These are phyloP conservation scores for Craseonycteris thonglongyai DNA, from an alignment of 2,113 vertebrate genomes.

Conservation along the genomic window DNA sequence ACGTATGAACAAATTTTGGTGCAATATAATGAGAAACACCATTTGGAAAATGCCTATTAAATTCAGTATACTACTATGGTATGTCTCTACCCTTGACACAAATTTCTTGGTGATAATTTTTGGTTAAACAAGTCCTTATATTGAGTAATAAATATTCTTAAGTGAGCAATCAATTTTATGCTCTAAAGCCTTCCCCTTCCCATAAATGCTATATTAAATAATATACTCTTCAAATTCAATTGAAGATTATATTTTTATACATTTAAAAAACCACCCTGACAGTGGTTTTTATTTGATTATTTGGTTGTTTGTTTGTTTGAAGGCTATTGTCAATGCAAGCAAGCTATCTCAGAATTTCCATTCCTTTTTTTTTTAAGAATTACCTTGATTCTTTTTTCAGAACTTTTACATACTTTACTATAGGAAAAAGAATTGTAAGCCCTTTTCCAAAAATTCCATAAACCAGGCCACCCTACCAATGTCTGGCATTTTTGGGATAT, in stretches of 20 bases:
- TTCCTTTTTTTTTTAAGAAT: not conserved
- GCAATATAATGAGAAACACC: not conserved
- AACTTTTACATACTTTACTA: not conserved
- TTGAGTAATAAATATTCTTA: not conserved
- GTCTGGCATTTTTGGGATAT: constrained; percentile 28
- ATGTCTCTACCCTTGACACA: not conserved
- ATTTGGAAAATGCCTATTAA: not conserved
- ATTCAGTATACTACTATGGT: not conserved
- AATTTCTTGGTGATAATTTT: not conserved
- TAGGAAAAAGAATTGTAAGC: not conserved
- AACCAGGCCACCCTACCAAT: not conserved
- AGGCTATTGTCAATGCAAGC: not conserved
- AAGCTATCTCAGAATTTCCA: not conserved
- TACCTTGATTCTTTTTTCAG: not conserved
- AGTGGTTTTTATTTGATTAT: not conserved
- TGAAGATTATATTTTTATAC: not conserved
- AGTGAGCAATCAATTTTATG: not conserved
- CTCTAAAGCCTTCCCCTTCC: not conserved
- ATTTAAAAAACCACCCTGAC: not conserved
- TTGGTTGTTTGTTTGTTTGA: not conserved
- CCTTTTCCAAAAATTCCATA: constrained; percentile 1
- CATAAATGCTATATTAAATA: not conserved
- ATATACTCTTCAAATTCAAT: not conserved
- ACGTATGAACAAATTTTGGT: not conserved
- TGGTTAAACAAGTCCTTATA: not conserved